Evolutionary conservation across 2,888 invertebrate genomes (phyloP).

Genomic region (Muscina levida): DNA sequence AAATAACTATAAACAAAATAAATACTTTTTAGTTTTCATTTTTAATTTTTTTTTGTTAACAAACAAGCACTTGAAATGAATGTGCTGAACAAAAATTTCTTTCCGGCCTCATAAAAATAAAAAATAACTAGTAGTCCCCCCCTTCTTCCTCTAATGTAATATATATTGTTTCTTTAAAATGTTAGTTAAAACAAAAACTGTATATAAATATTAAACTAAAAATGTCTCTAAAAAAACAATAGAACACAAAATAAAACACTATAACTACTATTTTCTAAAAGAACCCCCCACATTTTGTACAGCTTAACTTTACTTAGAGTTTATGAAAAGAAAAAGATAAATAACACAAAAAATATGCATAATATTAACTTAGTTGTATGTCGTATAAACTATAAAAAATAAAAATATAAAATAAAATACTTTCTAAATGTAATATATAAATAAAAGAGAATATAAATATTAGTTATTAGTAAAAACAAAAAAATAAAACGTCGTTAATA

Average conservation of each 20-base stretch:
- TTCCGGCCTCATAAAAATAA: conserved; percentile 6
- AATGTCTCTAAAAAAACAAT: conserved; percentile 4
- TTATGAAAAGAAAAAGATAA: conserved; percentile 4
- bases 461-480: too few species aligned
- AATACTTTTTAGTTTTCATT: conserved; percentile 22
- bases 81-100: conserved; percentile 9
- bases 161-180: background rate
- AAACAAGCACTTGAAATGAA: conserved; percentile 30
- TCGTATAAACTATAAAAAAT: conserved; percentile 59
- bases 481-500: conserved; percentile 60
- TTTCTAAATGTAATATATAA: conserved; percentile 59
- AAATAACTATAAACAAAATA: conserved; percentile 7
- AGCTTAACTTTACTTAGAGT: conserved; percentile 46
- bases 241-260: conserved; percentile 43
- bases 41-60: conserved; percentile 19
- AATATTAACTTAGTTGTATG: conserved; percentile 56
- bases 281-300: conserved; percentile 41
- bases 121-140: background rate
- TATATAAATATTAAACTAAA: conserved; percentile 29
- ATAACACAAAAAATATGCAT: conserved; percentile 28
- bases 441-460: conserved; percentile 26
- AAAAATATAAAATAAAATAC: conserved; percentile 47
- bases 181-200: background rate
- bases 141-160: background rate
- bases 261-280: too few species aligned